A percentile compares a stretch with the other conserved stretches of the same genome.
phyloP scores from a whole-genome alignment of 1,140 invertebrate species.

The Drosophila kikkawai region DNA sequence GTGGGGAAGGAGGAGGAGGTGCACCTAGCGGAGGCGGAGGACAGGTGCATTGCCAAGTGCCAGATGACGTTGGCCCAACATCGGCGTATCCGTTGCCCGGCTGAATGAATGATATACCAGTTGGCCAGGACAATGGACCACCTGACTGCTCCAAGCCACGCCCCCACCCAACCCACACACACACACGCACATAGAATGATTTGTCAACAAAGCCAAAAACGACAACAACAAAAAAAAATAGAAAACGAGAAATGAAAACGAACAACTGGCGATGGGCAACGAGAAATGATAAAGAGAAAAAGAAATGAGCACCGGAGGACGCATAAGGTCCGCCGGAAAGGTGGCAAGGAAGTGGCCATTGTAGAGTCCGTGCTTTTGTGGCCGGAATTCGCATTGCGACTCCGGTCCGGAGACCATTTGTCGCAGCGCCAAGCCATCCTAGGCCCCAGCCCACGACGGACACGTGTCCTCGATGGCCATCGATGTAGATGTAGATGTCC shows the following conservation, averaged over 20 bases:
- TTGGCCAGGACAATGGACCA: constrained; percentile 39
- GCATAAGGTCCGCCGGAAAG: constrained; percentile 45
- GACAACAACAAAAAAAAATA: background rate
- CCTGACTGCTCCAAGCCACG: constrained; percentile 31
- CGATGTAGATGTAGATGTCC: constrained; percentile 38
- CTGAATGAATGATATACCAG: constrained; percentile 50
- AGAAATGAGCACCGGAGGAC: constrained; percentile 25
- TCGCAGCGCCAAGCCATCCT: constrained; percentile 16
- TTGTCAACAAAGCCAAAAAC: constrained; percentile 46
- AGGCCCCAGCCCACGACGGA: constrained; percentile 13
- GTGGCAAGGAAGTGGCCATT: constrained; percentile 53
- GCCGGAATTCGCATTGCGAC: constrained; percentile 43
- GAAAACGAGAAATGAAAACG: constrained; percentile 15
- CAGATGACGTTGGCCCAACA: constrained; percentile 50
- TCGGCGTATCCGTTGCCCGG: constrained; percentile 46
- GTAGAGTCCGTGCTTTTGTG: constrained; percentile 48
- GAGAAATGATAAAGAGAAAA: constrained; percentile 6
- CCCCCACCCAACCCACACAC: constrained; percentile 1
- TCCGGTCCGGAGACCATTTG: constrained; percentile 46
- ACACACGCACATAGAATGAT: constrained; percentile 41
- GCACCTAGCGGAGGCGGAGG: background rate
- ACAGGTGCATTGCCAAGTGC: constrained; percentile 44
- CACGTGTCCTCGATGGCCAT: constrained; percentile 50
- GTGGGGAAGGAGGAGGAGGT: background rate
- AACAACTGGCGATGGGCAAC: background rate